Conservation (phyloP, 2,888 invertebrate genomes). For the Cecidostiba fungosa region DNA sequence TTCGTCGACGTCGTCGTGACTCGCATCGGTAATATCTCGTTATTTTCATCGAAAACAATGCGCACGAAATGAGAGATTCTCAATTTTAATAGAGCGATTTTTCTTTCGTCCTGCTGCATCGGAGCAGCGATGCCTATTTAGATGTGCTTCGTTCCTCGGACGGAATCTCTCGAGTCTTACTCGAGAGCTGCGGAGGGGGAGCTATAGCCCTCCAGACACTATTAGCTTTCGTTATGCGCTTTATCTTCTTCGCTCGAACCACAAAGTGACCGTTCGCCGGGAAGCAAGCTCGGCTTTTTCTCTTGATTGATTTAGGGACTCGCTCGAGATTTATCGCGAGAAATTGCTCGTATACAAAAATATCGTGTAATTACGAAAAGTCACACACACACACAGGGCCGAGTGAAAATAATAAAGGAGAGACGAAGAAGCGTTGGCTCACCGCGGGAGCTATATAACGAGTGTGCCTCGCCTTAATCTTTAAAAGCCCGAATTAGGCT, state of each 20-base stretch:
- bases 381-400: too few species aligned
- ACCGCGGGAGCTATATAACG: too few species aligned
- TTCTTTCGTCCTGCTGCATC: neutral
- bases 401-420: neutral
- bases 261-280: slow-evolving; percentile 62
- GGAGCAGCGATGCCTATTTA: neutral
- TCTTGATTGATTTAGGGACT: slow-evolving; percentile 43
- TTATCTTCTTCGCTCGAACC: slow-evolving; percentile 62
- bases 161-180: too few species aligned
- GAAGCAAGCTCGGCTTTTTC: slow-evolving; percentile 49
- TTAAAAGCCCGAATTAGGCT: slow-evolving; percentile 76
- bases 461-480: slow-evolving; percentile 78
- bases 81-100: neutral
- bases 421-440: neutral
- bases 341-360: too few species aligned
- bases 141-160: neutral
- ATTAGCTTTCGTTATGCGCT: slow-evolving; percentile 65
- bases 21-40: neutral
- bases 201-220: slow-evolving; percentile 53
- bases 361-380: neutral
- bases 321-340: too few species aligned
- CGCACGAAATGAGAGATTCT: too few species aligned
- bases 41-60: neutral
- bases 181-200: too few species aligned
- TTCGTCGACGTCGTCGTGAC: neutral